phyloP scores from a whole-genome alignment of 2,797 vertebrate genomes.

The Bufotes viridis region DNA sequence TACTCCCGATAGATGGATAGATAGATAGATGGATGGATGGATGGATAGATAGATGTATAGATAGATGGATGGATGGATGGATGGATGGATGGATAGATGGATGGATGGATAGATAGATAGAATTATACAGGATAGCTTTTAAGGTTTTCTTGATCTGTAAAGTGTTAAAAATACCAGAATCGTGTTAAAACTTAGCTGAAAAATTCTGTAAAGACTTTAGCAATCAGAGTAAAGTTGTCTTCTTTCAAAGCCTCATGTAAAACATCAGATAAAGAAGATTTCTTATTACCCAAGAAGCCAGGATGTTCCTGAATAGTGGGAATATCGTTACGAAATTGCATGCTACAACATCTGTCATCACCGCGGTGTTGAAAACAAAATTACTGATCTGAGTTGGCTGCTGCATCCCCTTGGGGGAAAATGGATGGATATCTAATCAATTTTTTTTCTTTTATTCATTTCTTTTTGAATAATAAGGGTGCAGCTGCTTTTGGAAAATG shows the following conservation, averaged over 20 bases:
- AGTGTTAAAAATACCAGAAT: background rate
- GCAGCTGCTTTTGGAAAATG: conserved; percentile 50
- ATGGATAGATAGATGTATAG: conserved; percentile 1
- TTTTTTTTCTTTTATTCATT: conserved; percentile 57
- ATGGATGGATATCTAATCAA: conserved; percentile 56
- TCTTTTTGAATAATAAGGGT: conserved; percentile 54
- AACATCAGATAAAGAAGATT: conserved; percentile 50
- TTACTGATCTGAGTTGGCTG: conserved; percentile 52
- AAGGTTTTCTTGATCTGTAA: background rate
- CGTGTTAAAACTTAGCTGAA: background rate
- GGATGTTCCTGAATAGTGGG: conserved; percentile 35
- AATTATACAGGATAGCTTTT: background rate
- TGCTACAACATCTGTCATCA: conserved; percentile 57
- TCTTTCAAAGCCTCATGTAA: conserved; percentile 26
- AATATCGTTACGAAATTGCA: conserved; percentile 48
- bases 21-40: conserved; percentile 7
- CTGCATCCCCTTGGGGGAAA: conserved; percentile 41
- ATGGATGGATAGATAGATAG: background rate
- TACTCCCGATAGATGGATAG: background rate
- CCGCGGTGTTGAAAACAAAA: conserved; percentile 39
- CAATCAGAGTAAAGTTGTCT: conserved; percentile 40
- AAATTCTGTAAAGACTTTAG: conserved; percentile 26
- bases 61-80: background rate
- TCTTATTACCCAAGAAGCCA: conserved; percentile 43
- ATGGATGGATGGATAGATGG: conserved; percentile 11